Conservation (phyloP, 2,113 vertebrate species). For the Ammodytes marinus region DNA sequence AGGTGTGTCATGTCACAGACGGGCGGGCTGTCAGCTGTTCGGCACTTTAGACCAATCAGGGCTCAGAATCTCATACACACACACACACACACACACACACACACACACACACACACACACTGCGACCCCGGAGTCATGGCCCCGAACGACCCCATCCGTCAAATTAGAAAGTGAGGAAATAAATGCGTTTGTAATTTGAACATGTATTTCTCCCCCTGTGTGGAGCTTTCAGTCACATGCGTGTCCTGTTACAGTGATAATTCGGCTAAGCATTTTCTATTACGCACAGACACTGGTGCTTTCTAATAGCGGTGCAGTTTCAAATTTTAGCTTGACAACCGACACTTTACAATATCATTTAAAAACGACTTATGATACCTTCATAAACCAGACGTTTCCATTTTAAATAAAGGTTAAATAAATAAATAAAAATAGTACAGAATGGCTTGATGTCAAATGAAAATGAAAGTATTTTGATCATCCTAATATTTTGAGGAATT, state of each 20-base stretch:
- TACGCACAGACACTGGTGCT: constrained; percentile 5
- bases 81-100: no score
- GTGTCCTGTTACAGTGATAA: constrained; percentile 58
- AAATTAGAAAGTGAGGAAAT: constrained; percentile 54
- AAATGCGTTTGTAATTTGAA: constrained; percentile 28
- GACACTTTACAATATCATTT: not conserved
- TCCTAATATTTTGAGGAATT: not conserved
- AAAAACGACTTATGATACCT: not conserved
- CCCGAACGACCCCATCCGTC: constrained; percentile 39
- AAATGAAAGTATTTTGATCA: not conserved
- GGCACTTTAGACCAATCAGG: constrained; percentile 53
- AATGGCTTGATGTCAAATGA: not conserved
- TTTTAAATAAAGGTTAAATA: no score
- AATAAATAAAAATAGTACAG: not conserved
- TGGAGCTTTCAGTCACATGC: constrained; percentile 26
- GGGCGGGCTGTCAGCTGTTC: constrained; percentile 37
- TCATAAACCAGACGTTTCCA: not conserved
- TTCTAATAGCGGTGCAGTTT: constrained; percentile 23
- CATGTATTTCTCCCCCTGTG: constrained; percentile 48
- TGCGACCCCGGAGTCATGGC: constrained; percentile 22
- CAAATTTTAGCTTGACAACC: not conserved
- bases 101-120: constrained; percentile 29
- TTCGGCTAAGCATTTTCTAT: constrained; percentile 63
- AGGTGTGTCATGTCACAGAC: constrained; percentile 72
- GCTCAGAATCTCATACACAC: not conserved